These are phyloP conservation scores for Aptenodytes forsteri DNA, from an alignment of 2,113 vertebrate species.

Conservation along the genomic window DNA sequence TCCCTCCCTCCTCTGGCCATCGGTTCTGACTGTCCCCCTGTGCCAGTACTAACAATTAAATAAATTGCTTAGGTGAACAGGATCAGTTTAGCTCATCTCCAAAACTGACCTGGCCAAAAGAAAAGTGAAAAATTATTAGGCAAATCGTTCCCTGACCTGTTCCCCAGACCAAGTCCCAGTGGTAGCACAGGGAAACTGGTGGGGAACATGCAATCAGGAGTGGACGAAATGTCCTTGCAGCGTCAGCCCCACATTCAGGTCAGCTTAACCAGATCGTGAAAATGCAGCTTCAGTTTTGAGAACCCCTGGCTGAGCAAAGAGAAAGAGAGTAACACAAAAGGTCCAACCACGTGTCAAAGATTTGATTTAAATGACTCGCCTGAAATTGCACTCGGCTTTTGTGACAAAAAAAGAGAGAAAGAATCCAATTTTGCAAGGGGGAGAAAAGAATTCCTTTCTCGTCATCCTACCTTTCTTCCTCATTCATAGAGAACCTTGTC, in stretches of 20 bases:
- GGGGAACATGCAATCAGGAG: background rate
- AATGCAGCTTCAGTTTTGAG: slow-evolving; percentile 38
- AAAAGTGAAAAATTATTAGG: background rate
- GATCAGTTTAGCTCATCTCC: background rate
- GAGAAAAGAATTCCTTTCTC: background rate
- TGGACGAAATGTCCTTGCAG: background rate
- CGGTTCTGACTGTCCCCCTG: background rate
- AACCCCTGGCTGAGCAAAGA: slow-evolving; percentile 59
- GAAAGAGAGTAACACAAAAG: slow-evolving; percentile 60
- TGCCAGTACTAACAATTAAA: background rate
- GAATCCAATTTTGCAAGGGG: background rate
- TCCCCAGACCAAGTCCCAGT: background rate
- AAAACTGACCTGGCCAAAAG: background rate
- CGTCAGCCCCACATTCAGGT: slow-evolving; percentile 27
- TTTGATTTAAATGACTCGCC: slow-evolving; percentile 57
- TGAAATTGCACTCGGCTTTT: slow-evolving; percentile 4
- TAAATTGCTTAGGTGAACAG: background rate
- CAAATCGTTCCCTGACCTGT: background rate
- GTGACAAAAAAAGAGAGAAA: background rate
- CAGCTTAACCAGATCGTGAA: slow-evolving; percentile 54
- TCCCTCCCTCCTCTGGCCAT: background rate
- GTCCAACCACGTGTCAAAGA: slow-evolving; percentile 58
- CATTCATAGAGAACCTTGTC: background rate
- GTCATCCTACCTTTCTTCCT: background rate
- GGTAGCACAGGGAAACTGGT: background rate